phyloP scores from a whole-genome alignment of 2,113 vertebrate species.

The Sturnira hondurensis region DNA sequence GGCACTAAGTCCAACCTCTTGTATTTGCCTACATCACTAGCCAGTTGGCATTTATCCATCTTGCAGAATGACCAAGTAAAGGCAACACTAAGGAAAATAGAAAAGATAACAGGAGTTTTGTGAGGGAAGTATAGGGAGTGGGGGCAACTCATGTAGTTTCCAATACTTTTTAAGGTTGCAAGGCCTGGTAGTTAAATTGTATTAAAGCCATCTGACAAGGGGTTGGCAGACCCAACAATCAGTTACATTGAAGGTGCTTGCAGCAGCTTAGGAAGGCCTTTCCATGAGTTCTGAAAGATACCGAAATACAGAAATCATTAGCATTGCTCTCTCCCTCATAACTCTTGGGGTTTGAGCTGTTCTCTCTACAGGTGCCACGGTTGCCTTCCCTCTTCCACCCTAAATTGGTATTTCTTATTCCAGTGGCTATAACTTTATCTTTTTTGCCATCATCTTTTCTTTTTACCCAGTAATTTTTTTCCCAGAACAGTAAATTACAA shows the following conservation, averaged over 20 bases:
- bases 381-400: background rate
- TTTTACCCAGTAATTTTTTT: background rate
- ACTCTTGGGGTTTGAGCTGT: background rate
- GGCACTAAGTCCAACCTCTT: background rate
- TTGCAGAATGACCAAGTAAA: background rate
- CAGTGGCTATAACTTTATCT: background rate
- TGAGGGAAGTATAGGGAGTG: background rate
- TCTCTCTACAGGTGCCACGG: background rate
- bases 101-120: background rate
- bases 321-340: background rate
- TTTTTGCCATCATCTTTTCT: background rate
- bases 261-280: background rate
- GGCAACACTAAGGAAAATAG: background rate
- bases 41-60: background rate
- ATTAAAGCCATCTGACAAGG: background rate
- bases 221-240: background rate
- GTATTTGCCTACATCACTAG: background rate
- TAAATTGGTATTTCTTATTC: background rate
- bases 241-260: background rate
- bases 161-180: background rate
- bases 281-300: background rate
- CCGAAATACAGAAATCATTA: background rate
- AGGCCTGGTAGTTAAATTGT: background rate
- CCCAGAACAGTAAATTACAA: background rate
- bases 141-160: background rate